Percentiles rank a stretch among this genome's conserved stretches.
Evolutionary conservation across 2,113 vertebrate species (phyloP).

Genomic region (Aphyosemion australe): DNA sequence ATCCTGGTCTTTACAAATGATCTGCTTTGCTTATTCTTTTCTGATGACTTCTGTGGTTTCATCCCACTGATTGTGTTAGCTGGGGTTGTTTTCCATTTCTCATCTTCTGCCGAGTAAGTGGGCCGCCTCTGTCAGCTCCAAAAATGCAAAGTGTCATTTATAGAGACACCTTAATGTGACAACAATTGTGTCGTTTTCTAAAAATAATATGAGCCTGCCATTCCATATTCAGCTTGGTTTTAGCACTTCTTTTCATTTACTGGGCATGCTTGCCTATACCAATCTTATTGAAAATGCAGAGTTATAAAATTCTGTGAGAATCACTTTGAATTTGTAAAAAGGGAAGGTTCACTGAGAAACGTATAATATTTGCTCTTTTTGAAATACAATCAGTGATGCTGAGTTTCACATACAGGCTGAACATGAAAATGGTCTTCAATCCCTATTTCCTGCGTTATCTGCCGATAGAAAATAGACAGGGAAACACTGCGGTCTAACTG

Average conservation of each 20-base stretch:
- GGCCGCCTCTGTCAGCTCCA: not conserved
- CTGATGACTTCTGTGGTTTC: not conserved
- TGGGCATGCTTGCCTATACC: not conserved
- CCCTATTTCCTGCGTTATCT: too few relatives aligned
- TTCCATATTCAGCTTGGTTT: constrained; percentile 7
- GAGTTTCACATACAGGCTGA: too few relatives aligned
- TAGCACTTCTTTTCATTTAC: not conserved
- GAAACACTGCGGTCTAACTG: too few relatives aligned
- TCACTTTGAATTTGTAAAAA: constrained; percentile 2
- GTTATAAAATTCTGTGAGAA: constrained; percentile 5
- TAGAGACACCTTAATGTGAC: not conserved
- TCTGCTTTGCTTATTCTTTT: not conserved
- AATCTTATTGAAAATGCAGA: not conserved
- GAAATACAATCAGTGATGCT: too few relatives aligned
- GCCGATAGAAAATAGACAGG: too few relatives aligned
- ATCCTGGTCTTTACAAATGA: not conserved
- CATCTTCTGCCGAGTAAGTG: constrained; percentile 5
- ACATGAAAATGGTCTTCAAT: too few relatives aligned
- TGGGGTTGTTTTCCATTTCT: constrained; percentile 10
- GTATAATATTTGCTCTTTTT: too few relatives aligned
- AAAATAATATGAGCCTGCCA: not conserved
- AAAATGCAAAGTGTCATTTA: constrained; percentile 21
- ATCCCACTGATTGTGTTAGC: constrained; percentile 9
- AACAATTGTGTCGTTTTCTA: not conserved
- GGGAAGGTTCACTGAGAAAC: too few relatives aligned